Base-by-base conservation (phyloP, 2,797 vertebrate species). In the Cetoscarus ocellatus region DNA sequence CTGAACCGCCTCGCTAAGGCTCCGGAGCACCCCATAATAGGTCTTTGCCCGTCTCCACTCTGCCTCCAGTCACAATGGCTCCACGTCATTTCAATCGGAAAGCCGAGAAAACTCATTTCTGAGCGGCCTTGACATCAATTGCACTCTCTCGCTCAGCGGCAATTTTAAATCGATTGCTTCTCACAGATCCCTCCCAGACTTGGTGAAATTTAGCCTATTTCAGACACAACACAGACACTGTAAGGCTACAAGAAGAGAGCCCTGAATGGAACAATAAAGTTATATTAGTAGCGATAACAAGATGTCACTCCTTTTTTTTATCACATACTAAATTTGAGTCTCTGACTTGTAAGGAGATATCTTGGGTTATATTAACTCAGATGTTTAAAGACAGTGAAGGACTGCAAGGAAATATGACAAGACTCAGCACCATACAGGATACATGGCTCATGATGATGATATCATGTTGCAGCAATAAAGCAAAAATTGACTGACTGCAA, bases 41-140 rank as follows among this genome's bases (percentile, higher is more conserved):
- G 68, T 65, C 71, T 51, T 85, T 56, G 55, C 72, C 86, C 67
- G 78, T 62, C 34, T 80, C 69, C 70, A 65, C 66, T 88, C 76
- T 76, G 77, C 83, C 84, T 84, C 80, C 67, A 70, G 81, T 88
- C 87, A 90, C 86, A 92, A 88, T 80, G 85, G 80, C 66, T 67
- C 67, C 54, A 48, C 67, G 77, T 91, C 86, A 88, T 88, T 89
- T 90, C 89, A 83, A 86, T 85, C 77, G 55, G 83, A 88, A 86
- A 76, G 77, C 84, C 77, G 82, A 88, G 85, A 88, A 92, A 92
- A 89, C 85, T 90, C 74, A 92, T 94, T 92, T 92, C 86, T 88
- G 88, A 91, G 80, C 80, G 77, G 86, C 82, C 79, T 87, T 87
- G 92, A 93, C 92, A 93, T 92, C 89, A 91, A 87, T 90, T 89